Conservation (phyloP, 2,888 invertebrate genomes). For the Crocallis elinguaria region DNA sequence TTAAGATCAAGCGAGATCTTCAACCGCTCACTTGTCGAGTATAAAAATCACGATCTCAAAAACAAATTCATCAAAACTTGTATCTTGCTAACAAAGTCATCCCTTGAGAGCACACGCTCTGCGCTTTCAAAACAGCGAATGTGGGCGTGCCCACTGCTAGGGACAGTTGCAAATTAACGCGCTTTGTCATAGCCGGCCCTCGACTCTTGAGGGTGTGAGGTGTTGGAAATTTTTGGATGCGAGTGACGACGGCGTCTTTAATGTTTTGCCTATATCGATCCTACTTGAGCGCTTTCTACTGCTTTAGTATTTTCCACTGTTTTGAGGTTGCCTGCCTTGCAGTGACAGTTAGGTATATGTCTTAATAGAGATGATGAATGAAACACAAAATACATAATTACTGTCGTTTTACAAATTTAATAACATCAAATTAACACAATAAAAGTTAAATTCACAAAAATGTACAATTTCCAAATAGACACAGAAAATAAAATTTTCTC, state of each 20-base stretch:
- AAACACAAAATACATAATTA: no score
- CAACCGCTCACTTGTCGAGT: no score
- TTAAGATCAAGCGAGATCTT: no score
- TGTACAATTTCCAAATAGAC: no score
- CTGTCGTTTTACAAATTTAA: no score
- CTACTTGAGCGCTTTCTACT: background rate
- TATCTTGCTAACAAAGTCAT: background rate
- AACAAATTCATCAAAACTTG: background rate
- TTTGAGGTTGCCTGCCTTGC: no score
- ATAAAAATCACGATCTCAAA: background rate
- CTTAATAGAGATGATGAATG: no score
- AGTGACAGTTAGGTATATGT: no score
- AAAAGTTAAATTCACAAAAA: no score
- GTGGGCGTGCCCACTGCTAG: slow-evolving; percentile 33
- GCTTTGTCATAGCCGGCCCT: slow-evolving; percentile 59
- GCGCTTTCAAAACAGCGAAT: slow-evolving; percentile 43
- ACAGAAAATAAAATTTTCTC: no score
- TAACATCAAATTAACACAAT: no score
- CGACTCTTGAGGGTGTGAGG: slow-evolving; percentile 25
- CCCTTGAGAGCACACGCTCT: background rate
- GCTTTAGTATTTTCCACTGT: background rate
- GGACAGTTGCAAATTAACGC: slow-evolving; percentile 38
- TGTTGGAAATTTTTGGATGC: slow-evolving; percentile 10
- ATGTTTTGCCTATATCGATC: slow-evolving; percentile 19
- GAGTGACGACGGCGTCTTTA: slow-evolving; percentile 8